Conservation (phyloP, 2,888 invertebrate species). For the Patella pellucida region DNA sequence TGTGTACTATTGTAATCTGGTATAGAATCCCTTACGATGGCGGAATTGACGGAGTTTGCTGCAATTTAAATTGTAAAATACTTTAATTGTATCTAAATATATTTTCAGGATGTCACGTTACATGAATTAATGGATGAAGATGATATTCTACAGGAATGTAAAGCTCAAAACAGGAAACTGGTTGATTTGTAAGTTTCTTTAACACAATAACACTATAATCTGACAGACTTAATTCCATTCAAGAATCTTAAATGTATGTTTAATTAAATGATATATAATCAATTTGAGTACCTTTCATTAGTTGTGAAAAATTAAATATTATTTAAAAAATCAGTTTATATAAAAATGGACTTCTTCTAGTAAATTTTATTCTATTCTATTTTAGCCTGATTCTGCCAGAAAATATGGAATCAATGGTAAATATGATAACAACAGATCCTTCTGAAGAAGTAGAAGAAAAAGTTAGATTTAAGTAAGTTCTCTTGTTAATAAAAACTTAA, state of each 20-base stretch:
- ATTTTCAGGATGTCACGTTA: conserved; percentile 87
- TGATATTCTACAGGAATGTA: conserved; percentile 95
- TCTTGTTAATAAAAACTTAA: neutral
- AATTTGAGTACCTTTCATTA: no score
- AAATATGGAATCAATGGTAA: conserved; percentile 87
- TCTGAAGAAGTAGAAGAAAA: conserved; percentile 82
- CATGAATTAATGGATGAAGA: conserved; percentile 93
- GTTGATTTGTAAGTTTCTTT: conserved; percentile 87
- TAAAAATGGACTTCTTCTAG: no score
- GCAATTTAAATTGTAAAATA: no score
- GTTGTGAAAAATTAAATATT: no score
- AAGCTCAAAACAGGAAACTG: conserved; percentile 89
- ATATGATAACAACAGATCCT: conserved; percentile 89
- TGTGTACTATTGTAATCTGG: no score
- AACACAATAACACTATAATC: no score
- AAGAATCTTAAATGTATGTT: neutral
- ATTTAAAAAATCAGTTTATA: no score
- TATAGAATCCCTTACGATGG: no score
- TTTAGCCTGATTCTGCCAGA: conserved; percentile 87
- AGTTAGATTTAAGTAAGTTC: conserved; percentile 80
- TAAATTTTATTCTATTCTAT: conserved; percentile 41
- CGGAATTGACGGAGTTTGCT: no score
- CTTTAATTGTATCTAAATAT: conserved; percentile 4
- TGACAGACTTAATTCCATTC: neutral
- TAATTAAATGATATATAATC: no score